A percentile compares a stretch with the other conserved stretches of the same genome.
phyloP scores from a whole-genome alignment of 2,797 vertebrate genomes.

The Arrhamphus sclerolepis region DNA sequence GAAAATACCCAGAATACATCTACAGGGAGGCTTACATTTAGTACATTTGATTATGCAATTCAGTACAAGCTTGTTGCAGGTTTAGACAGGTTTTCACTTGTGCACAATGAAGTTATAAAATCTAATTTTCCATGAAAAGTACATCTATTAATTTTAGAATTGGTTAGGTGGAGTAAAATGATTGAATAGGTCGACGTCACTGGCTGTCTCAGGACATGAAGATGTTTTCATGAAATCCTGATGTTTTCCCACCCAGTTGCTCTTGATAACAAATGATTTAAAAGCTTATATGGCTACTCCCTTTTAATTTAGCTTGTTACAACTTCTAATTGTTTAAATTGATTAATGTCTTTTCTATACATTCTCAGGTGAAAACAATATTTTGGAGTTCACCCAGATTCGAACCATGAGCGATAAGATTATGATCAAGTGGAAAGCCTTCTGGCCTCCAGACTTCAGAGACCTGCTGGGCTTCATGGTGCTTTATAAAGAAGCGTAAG shows the following conservation, averaged over 20 bases:
- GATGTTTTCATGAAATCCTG: constrained; percentile 12
- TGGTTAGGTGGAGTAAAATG: background rate
- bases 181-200: background rate
- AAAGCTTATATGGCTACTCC: background rate
- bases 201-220: background rate
- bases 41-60: background rate
- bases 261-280: background rate
- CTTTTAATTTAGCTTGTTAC: background rate
- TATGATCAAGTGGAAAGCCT: constrained; percentile 91
- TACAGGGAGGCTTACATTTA: background rate
- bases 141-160: background rate
- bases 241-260: background rate
- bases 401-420: constrained; percentile 90
- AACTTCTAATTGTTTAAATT: background rate
- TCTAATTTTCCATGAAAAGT: background rate
- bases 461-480: constrained; percentile 98
- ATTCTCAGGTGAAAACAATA: constrained; percentile 87
- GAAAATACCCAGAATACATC: background rate
- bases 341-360: constrained; percentile 16
- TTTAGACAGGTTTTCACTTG: constrained; percentile 1
- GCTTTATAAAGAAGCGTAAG: constrained; percentile 98
- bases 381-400: constrained; percentile 88
- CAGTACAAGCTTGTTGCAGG: background rate
- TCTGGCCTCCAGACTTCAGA: constrained; percentile 95
- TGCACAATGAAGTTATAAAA: background rate